A percentile compares a stretch with the other conserved stretches of the same genome.
These are phyloP conservation scores for Scaptomyza graminum DNA, from an alignment of 1,140 invertebrate genomes.

Conservation along the genomic window DNA sequence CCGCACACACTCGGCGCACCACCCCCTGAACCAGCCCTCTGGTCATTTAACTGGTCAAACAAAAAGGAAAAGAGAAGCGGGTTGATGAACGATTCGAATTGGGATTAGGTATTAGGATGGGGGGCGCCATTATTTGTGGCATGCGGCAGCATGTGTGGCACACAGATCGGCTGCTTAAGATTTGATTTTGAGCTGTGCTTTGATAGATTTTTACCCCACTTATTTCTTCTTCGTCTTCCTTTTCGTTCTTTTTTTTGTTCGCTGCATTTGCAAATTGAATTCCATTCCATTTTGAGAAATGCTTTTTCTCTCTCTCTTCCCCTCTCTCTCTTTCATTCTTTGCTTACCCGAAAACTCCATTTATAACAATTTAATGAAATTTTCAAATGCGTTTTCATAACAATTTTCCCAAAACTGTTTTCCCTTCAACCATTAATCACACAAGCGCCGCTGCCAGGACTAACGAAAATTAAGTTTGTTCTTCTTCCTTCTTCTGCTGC, in stretches of 20 bases:
- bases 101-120: conserved; percentile 27
- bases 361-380: conserved; percentile 83
- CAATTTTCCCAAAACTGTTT: conserved; percentile 10
- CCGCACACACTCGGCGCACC: background rate
- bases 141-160: conserved; percentile 26
- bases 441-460: conserved; percentile 51
- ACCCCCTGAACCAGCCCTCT: conserved; percentile 4
- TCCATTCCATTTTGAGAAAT: conserved; percentile 56
- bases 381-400: conserved; percentile 81
- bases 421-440: conserved; percentile 66
- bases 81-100: conserved; percentile 38
- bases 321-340: too few relatives aligned
- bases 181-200: conserved; percentile 60
- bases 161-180: conserved; percentile 54
- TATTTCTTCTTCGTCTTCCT: background rate
- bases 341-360: conserved; percentile 44
- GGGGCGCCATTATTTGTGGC: conserved; percentile 47
- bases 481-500: conserved; percentile 25
- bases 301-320: conserved; percentile 29
- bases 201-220: conserved; percentile 62
- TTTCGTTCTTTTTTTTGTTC: background rate
- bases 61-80: conserved; percentile 22
- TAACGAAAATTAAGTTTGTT: conserved; percentile 77
- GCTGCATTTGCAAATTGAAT: conserved; percentile 79
- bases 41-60: conserved; percentile 60